These are phyloP conservation scores for Syngnathus rostellatus DNA, from an alignment of 2,797 vertebrate genomes.

Conservation along the genomic window DNA sequence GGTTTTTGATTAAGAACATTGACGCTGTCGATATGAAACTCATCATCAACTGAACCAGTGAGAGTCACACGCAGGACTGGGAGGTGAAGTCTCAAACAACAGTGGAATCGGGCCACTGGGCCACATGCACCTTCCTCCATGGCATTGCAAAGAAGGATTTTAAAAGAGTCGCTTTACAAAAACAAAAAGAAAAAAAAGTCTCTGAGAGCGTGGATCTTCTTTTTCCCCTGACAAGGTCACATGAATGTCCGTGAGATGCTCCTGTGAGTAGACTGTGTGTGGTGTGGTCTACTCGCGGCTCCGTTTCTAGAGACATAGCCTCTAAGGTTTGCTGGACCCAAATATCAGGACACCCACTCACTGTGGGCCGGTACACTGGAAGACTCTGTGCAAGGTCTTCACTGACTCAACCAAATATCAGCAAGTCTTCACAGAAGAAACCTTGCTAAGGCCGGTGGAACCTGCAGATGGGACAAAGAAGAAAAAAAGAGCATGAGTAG, in stretches of 20 bases:
- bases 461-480: slow-evolving; percentile 52
- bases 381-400: slow-evolving; percentile 66
- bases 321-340: slow-evolving; percentile 67
- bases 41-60: slow-evolving; percentile 49
- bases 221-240: slow-evolving; percentile 36
- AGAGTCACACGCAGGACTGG: slow-evolving; percentile 52
- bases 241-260: slow-evolving; percentile 52
- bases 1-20: slow-evolving; percentile 71
- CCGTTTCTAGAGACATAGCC: slow-evolving; percentile 71
- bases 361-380: slow-evolving; percentile 54
- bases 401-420: slow-evolving; percentile 59
- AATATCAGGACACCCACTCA: slow-evolving; percentile 67
- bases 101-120: slow-evolving; percentile 70
- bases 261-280: slow-evolving; percentile 56
- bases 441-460: slow-evolving; percentile 96
- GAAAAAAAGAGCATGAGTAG: slow-evolving; percentile 21
- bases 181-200: slow-evolving; percentile 31
- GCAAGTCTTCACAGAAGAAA: slow-evolving; percentile 98
- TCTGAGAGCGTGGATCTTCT: slow-evolving; percentile 33
- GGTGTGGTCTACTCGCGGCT: slow-evolving; percentile 41
- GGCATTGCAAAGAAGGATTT: slow-evolving; percentile 48
- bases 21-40: slow-evolving; percentile 71
- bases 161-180: slow-evolving; percentile 62
- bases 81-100: slow-evolving; percentile 65
- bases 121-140: slow-evolving; percentile 71